Percentiles rank a stretch among this genome's conserved stretches.
phyloP scores from a whole-genome alignment of 2,888 invertebrate species.

The Pristionchus exspectatus region DNA sequence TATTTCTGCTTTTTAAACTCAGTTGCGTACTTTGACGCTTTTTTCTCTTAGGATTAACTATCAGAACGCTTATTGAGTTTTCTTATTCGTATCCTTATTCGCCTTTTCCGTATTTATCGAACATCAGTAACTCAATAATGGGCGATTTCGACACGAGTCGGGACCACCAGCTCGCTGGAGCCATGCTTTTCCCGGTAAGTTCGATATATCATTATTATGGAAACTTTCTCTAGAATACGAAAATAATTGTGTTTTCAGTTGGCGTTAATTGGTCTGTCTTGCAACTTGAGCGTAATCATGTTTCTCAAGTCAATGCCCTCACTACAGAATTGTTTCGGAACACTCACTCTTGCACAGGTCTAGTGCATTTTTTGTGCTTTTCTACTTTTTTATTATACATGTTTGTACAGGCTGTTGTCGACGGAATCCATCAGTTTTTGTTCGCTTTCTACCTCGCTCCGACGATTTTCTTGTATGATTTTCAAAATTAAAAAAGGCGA shows the following conservation, averaged over 20 bases:
- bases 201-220: too few species aligned
- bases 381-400: neutral
- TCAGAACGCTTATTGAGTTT: neutral
- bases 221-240: too few species aligned
- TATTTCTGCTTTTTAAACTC: too few species aligned
- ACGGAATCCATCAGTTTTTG: neutral
- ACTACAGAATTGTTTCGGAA: neutral
- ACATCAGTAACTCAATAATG: neutral
- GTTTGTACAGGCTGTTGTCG: neutral
- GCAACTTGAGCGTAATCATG: neutral
- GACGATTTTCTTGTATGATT: neutral
- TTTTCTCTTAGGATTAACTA: too few species aligned
- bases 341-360: neutral
- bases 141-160: conserved; percentile 4
- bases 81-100: neutral
- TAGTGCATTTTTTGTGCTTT: too few species aligned
- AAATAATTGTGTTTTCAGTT: neutral
- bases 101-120: neutral
- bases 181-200: neutral
- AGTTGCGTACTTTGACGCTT: too few species aligned
- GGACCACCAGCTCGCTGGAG: neutral
- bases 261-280: neutral
- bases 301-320: neutral
- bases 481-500: too few species aligned
- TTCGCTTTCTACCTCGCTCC: conserved; percentile 26